Conservation (phyloP, 2,797 vertebrate genomes). For the Euphonia xanthogaster region DNA sequence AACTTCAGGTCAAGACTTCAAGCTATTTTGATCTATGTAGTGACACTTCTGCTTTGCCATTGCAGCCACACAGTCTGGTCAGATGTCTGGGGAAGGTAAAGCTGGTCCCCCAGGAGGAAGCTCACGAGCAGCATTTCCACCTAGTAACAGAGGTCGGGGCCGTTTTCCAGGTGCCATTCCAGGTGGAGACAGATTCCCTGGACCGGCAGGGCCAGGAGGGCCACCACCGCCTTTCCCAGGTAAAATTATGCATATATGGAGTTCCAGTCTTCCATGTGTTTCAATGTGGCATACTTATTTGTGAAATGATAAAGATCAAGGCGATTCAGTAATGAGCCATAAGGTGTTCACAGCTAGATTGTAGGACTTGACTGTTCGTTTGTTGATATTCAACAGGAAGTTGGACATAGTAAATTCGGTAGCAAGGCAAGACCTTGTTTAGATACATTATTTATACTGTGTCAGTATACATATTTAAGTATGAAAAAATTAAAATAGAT, state of each 20-base stretch:
- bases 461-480: neutral
- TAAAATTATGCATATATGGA: neutral
- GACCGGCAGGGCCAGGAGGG: slow-evolving; percentile 92
- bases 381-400: slow-evolving; percentile 7
- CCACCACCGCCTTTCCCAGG: neutral
- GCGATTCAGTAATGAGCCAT: neutral
- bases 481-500: too few species aligned
- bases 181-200: slow-evolving; percentile 93
- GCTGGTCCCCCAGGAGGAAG: slow-evolving; percentile 93
- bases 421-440: neutral
- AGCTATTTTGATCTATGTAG: neutral
- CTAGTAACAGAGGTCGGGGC: slow-evolving; percentile 89
- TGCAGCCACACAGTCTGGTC: slow-evolving; percentile 92
- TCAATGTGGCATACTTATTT: slow-evolving; percentile 26
- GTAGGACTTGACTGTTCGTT: slow-evolving; percentile 41
- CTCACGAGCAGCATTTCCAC: slow-evolving; percentile 88
- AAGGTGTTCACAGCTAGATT: neutral
- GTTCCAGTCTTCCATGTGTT: slow-evolving; percentile 51
- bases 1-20: neutral
- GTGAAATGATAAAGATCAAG: slow-evolving; percentile 42
- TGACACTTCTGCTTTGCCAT: neutral
- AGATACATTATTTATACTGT: neutral
- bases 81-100: slow-evolving; percentile 99
- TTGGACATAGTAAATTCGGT: slow-evolving; percentile 15
- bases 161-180: slow-evolving; percentile 93